Base-by-base conservation (phyloP, 2,797 vertebrate species). In the Enteromius viviparus region DNA sequence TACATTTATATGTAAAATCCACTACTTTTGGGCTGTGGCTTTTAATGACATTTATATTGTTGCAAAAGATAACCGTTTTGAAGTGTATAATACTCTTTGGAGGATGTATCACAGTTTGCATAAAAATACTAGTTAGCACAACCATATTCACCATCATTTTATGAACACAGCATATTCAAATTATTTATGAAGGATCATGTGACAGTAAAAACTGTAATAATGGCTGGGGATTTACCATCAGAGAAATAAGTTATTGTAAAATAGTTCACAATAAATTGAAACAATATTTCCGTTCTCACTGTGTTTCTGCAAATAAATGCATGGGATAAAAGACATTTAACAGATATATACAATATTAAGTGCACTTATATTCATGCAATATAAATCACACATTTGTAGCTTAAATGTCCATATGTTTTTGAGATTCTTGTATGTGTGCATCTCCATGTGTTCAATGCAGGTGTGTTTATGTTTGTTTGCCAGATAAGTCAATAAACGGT, bases 381-480 rank as follows among this genome's bases (percentile, higher is more conserved):
- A 3, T 62, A 62, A 32, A 7, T 15, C 4, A 29, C 29, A 26
- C 14, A 29, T 29, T 62, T 14, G 11, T 53, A 34, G 1, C 19
- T 21, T n/a, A n/a, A 74, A 32, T 8, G 6, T 55, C 19, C 11
- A 37, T 53, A 6, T 40, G 65, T 37, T 74, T 29, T 37, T 12
- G 71, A 55, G 29, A 37, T 49, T 14, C 32, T 17, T 75, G 70
- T 53, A 53, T 34, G 19, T 55, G 49, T 29, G 66, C 34, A 21
- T 42, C 34, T 77, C 29, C 40, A 66, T 71, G 29, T 69, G 51
- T 19, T 55, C 17, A 1, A 15, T 45, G 66, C 76, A 45, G 49
- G n/a, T 62, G 32, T 21, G 65, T 75, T 45, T 58, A 42, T 70
- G 53, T 49, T 78, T 32, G 53, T 53, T 62, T 53, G 55, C 34